These are phyloP conservation scores for Prosopocoilus inquinatus DNA, from an alignment of 2,888 invertebrate species.

Conservation along the genomic window DNA sequence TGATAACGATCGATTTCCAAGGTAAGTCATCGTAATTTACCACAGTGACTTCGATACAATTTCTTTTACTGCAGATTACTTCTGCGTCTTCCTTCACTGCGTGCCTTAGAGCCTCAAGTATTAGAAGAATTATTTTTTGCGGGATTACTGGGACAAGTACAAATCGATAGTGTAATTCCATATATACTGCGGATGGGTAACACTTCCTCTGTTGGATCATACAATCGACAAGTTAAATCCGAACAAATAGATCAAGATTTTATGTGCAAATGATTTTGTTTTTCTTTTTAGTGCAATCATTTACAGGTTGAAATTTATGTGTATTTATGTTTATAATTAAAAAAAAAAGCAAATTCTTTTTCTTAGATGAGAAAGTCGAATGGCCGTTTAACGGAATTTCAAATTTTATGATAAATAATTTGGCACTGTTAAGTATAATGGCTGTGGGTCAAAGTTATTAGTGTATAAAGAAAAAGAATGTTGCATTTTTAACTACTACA, in stretches of 20 bases:
- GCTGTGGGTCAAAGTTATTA: no score
- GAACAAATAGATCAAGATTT: slow-evolving; percentile 40
- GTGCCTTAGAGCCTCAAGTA: slow-evolving; percentile 70
- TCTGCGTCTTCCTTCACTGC: slow-evolving; percentile 68
- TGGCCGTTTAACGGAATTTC: no score
- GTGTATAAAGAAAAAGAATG: no score
- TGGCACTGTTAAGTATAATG: no score
- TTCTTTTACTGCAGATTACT: slow-evolving; percentile 53
- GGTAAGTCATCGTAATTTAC: slow-evolving; percentile 40
- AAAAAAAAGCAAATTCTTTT: not conserved
- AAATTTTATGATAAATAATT: no score
- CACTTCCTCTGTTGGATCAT: slow-evolving; percentile 22
- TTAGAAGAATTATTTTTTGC: slow-evolving; percentile 92
- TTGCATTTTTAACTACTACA: no score
- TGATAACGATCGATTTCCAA: slow-evolving; percentile 58
- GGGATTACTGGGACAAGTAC: slow-evolving; percentile 86
- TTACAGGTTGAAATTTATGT: not conserved
- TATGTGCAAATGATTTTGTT: slow-evolving; percentile 4
- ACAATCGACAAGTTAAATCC: slow-evolving; percentile 41
- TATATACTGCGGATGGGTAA: slow-evolving; percentile 70
- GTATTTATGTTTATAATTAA: not conserved
- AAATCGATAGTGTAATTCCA: slow-evolving; percentile 94
- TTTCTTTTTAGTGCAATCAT: not conserved
- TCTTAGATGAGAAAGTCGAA: not conserved
- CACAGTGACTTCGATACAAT: not conserved